Base-by-base conservation (phyloP, 2,888 invertebrate species). In the Drosophila lacicola region DNA sequence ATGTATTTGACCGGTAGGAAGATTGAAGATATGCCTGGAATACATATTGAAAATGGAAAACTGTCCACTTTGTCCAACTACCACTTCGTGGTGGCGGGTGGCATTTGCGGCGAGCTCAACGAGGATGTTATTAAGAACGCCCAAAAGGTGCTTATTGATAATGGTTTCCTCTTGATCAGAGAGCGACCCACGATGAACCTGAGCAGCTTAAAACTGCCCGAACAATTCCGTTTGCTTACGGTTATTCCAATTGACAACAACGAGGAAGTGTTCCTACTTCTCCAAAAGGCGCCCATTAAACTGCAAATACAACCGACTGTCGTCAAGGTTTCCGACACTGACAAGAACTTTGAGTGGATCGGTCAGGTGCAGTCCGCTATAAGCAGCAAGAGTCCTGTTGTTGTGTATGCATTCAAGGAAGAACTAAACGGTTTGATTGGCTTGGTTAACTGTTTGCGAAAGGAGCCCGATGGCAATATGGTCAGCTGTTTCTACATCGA, bases 391-490 rank as follows among this genome's bases (percentile, higher is more conserved):
- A 84, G 76, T 11, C 63, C 89, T 0, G 84, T 96, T 1, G 93
- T 96, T 1, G 90, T 98, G 0, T 94, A 96, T 17, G 93, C 95
- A 1, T 94, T 95, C 90, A 94, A 95, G 74, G 95, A 96, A 60
- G 93, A 94, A 2, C 93, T 95, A 8, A 96, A 94, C 90, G 99
- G 99, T 13, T 93, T 98, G 0, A 91, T 98, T 21, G 99, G 99
- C n/a, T 92, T 98, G 57, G 95, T 97, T 0, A 98, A 98, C 83
- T 98, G 98, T 91, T 91, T 99, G 33, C 94, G 96, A 65, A 95
- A 94, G 81, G 98, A 98, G 89, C 95, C 96, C 0, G 96, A 96
- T 74, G 96, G 96, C 49, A 94, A 94, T 75, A 90, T 94, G 1
- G 93, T 95, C 1, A 93, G 93, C 55, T 95, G 95, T 60, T 91